Base-by-base conservation (phyloP, 1,140 invertebrate species). In the Habropoda laboriosa region DNA sequence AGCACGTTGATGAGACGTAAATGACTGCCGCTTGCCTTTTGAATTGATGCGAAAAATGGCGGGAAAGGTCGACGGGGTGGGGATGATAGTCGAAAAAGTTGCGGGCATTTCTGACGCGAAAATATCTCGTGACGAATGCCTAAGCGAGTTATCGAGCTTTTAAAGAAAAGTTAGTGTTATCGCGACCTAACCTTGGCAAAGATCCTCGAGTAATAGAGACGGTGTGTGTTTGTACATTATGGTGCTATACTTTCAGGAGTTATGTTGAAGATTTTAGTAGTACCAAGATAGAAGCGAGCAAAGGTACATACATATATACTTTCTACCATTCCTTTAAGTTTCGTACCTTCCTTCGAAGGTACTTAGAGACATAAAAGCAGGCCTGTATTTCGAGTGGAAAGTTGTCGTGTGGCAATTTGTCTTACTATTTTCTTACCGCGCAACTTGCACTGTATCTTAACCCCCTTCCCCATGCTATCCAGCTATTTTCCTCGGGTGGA, bases 371-470 rank as follows among this genome's bases (percentile, higher is more conserved):
- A 55, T 77, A 70, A 77, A 58, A 70, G 53, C 30, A 60, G 51
- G 7, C 40, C 45, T 72, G 42, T 58, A 72, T 61, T 53, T 79
- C 55, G 38, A 73, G 47, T 30, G 16, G 35, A 45, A 60, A 61
- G 27, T 71, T 71, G 45, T 27, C 77, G 18, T 40, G n/a, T 40
- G n/a, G 58, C 27, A 79, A 79, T 79, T 63, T 74, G n/a, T 79
- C 70, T 79, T 74, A 61, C 30, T 74, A 79, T 74, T 73, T 79
- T 64, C 77, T 57, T 79, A 27, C 60, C 40, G 58, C 40, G 30
- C 30, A 35, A 47, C 72, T 30, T 55, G 40, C 24, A 27, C 38
- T 66, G 40, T 53, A 80, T 58, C 42, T 75, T 49, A 55, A 35
- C 72, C 40, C 27, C n/a, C 40, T 5, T 18, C 40, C 13, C 21